Evolutionary conservation across 2,113 vertebrate genomes (phyloP), one percentile per base, ranked within the genome.

Genomic region (Megaptera novaeangliae): DNA sequence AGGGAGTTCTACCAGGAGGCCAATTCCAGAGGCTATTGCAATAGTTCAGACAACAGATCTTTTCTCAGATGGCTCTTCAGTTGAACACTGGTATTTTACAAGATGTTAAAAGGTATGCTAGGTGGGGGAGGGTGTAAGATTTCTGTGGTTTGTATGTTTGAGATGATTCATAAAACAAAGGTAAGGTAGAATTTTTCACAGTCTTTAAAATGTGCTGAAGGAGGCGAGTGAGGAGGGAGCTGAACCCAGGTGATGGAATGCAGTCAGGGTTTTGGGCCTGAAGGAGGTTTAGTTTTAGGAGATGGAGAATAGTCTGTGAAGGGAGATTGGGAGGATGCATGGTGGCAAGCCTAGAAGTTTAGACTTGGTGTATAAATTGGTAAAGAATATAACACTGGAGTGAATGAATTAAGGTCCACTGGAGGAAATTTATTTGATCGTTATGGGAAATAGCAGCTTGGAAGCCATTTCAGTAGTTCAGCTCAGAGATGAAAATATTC

Each of bases 381-480:
- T 74, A 59, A 85, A 69, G 23, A 59, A n/a, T 88, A 5, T 94
- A 92, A 55, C 8, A 87, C 17, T 83, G 63, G 4, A 63, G 29
- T 96, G 44, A 94, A 81, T 83, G 36, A 94, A 68, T 49, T 61
- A 39, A 71, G 1, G 74, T 87, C 57, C 81, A 0, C 2, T 63
- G 46, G 23, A 63, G 44, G 7, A 92, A n/a, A 72, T 94, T 96
- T 46, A 61, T 92, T 90, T 77, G 49, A 27, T 92, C 23, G 59
- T 55, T 69, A 25, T 46, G 36, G 71, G 84, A 77, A 94, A 41
- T 74, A 88, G 82, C 52, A 55, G 72, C 57, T 85, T 72, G 41
- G 49, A 94, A 94, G 21, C 55, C 68, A 72, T 83, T 87, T 88
- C 25, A 75, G 44, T 96, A 68, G 36, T 94, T 95, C 25, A 80